Percentiles rank a stretch among this genome's conserved stretches.
These are phyloP conservation scores for Drosophila auraria DNA, from an alignment of 1,140 invertebrate species.

Conservation along the genomic window DNA sequence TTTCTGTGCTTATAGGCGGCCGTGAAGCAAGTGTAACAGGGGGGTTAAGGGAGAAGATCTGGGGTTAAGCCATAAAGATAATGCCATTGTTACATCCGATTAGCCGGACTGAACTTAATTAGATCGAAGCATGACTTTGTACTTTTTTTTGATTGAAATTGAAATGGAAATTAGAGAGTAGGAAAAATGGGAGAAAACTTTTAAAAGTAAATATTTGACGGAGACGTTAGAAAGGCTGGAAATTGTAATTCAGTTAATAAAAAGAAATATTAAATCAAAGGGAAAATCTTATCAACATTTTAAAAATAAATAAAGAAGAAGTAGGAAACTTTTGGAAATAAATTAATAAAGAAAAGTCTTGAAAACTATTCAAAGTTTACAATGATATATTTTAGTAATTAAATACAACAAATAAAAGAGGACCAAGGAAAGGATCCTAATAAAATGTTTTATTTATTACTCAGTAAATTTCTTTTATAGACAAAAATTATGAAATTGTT, in stretches of 20 bases:
- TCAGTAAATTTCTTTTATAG: no score
- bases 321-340: neutral
- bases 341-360: no score
- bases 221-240: slow-evolving; percentile 4
- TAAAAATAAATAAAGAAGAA: neutral
- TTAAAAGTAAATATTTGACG: neutral
- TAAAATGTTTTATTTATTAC: no score
- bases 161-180: slow-evolving; percentile 26
- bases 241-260: neutral
- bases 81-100: slow-evolving; percentile 46
- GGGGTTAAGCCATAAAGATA: slow-evolving; percentile 39
- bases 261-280: neutral
- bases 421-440: no score
- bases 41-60: neutral
- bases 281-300: no score
- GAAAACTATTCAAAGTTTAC: no score
- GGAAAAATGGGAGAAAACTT: neutral
- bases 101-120: slow-evolving; percentile 37
- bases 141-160: slow-evolving; percentile 23
- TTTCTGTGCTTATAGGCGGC: neutral
- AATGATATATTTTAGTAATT: no score
- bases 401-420: no score
- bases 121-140: slow-evolving; percentile 42
- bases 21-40: slow-evolving; percentile 20
- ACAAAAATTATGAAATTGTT: no score